phyloP scores from a whole-genome alignment of 1,140 invertebrate genomes.

The Leptestheria dahalacensis region DNA sequence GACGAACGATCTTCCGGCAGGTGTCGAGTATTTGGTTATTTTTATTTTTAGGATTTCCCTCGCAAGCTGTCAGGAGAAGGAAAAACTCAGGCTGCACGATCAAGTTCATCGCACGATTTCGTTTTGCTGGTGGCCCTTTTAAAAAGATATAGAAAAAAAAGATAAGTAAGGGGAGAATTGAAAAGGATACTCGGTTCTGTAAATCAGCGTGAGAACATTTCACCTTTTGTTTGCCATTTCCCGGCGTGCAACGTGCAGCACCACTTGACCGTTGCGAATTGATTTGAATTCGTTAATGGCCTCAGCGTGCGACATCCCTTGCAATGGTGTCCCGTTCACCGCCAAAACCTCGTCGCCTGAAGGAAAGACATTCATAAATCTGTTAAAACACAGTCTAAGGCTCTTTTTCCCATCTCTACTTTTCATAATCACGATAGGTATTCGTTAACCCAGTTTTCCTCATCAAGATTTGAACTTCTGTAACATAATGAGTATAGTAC shows the following conservation, averaged over 20 bases:
- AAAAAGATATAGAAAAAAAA: not conserved
- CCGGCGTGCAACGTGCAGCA: constrained; percentile 60
- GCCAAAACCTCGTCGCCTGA: constrained; percentile 83
- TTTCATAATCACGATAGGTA: no score
- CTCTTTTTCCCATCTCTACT: no score
- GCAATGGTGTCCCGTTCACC: constrained; percentile 64
- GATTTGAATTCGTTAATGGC: constrained; percentile 78
- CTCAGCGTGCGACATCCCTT: constrained; percentile 71
- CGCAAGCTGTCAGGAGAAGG: no score
- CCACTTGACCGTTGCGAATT: constrained; percentile 68
- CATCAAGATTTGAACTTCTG: constrained; percentile 3
- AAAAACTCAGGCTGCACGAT: not conserved
- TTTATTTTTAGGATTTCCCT: no score
- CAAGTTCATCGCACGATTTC: constrained; percentile 16
- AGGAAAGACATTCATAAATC: constrained; percentile 26
- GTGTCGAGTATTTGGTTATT: no score
- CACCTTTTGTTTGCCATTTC: constrained; percentile 27
- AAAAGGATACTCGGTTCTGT: no score
- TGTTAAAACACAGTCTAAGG: no score
- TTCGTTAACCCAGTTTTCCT: not conserved
- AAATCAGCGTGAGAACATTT: not conserved
- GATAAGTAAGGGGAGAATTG: no score
- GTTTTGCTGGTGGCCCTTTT: constrained; percentile 7
- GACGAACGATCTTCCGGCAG: no score
- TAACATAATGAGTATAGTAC: not conserved